phyloP scores from a whole-genome alignment of 2,888 invertebrate species.

The Dicroscelio sp. region DNA sequence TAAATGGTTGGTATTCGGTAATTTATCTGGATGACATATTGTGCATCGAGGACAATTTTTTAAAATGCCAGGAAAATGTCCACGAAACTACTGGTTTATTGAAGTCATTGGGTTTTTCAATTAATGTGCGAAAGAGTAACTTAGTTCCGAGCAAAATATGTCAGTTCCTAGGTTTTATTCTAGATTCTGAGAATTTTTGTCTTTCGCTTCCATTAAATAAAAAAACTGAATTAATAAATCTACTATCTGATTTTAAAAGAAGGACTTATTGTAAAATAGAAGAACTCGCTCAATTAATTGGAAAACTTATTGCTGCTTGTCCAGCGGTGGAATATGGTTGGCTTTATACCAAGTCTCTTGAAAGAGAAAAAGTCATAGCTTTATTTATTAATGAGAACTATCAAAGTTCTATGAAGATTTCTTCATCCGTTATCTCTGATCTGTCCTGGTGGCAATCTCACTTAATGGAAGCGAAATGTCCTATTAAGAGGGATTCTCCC shows the following conservation, averaged over 20 bases:
- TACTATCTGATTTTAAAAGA: neutral
- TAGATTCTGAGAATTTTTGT: constrained; percentile 26
- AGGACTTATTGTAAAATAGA: constrained; percentile 10
- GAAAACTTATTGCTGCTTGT: constrained; percentile 52
- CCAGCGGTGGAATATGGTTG: constrained; percentile 49
- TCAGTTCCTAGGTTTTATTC: constrained; percentile 46
- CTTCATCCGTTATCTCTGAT: constrained; percentile 2
- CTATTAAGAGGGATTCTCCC: neutral
- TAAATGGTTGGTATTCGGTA: neutral
- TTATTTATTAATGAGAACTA: constrained; percentile 9
- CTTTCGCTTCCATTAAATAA: constrained; percentile 42
- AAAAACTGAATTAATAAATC: neutral
- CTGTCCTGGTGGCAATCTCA: constrained; percentile 32
- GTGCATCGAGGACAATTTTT: neutral
- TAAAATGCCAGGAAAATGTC: neutral
- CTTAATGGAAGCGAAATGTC: neutral
- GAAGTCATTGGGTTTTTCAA: neutral
- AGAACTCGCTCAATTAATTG: constrained; percentile 47
- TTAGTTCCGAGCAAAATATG: neutral
- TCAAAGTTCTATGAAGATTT: constrained; percentile 7
- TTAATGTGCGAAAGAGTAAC: neutral
- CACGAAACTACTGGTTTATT: neutral
- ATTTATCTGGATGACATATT: neutral
- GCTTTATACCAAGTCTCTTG: constrained; percentile 45
- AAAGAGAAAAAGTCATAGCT: constrained; percentile 48